Evolutionary conservation across 2,113 vertebrate species (phyloP).

Genomic region (Otus sunia): DNA sequence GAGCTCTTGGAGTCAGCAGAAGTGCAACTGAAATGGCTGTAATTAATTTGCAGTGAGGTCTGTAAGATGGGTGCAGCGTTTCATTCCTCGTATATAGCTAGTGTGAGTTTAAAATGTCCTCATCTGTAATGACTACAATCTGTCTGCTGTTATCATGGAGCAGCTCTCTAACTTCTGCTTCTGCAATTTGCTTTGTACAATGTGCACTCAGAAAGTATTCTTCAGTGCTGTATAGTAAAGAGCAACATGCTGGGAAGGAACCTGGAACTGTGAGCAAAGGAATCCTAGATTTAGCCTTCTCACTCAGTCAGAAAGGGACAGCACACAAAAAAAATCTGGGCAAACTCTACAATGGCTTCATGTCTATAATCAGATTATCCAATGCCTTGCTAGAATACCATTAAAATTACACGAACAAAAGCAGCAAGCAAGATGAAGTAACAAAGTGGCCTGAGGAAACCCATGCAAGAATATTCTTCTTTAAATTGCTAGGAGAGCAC

Average conservation of each 20-base stretch:
- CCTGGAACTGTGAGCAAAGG: not conserved
- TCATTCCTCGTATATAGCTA: not conserved
- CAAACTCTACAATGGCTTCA: not conserved
- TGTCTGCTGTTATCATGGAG: not conserved
- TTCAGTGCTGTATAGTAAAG: not conserved
- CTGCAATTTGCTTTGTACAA: not conserved
- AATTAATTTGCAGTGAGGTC: not conserved
- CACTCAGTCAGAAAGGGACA: not conserved
- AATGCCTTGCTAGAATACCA: not conserved
- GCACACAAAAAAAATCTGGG: not conserved
- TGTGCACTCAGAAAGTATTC: not conserved
- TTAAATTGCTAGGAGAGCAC: not conserved
- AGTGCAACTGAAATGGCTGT: not conserved
- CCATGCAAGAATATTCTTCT: not conserved
- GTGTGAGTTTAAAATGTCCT: not conserved
- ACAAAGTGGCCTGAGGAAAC: not conserved
- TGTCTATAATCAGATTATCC: not conserved
- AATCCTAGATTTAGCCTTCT: not conserved
- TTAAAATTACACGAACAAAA: not conserved
- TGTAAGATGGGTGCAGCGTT: not conserved
- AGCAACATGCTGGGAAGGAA: not conserved
- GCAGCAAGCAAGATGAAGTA: not conserved
- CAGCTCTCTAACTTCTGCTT: not conserved
- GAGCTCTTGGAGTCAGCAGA: conserved; percentile 36
- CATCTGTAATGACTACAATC: not conserved